Evolutionary conservation across 2,888 invertebrate genomes (phyloP).

Genomic region (Tipula lateralis): DNA sequence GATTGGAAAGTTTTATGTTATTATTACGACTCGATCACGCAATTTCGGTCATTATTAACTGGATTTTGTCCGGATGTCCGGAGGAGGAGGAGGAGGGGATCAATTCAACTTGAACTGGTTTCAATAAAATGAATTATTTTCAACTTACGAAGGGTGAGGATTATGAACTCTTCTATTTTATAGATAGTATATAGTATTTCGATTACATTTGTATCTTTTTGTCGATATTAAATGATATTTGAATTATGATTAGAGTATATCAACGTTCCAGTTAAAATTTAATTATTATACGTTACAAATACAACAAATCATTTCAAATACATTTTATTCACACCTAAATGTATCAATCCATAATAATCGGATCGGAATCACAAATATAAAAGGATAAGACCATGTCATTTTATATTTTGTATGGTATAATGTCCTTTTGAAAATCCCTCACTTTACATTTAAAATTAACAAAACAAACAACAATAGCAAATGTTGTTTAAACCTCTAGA

Average conservation of each 20-base stretch:
- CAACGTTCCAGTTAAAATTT: neutral
- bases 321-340: neutral
- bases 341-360: neutral
- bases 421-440: neutral
- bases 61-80: too few relatives aligned
- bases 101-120: too few relatives aligned
- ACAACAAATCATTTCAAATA: neutral
- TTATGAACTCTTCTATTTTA: too few relatives aligned
- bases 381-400: neutral
- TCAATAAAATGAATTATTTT: too few relatives aligned
- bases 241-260: neutral
- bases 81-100: too few relatives aligned
- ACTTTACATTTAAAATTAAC: neutral
- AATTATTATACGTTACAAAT: neutral
- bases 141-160: too few relatives aligned
- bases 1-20: too few relatives aligned
- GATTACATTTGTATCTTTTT: neutral
- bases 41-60: too few relatives aligned
- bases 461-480: constrained; percentile 2
- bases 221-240: neutral
- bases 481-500: neutral
- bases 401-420: neutral
- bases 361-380: neutral
- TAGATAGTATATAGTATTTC: too few relatives aligned
- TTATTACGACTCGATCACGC: too few relatives aligned